phyloP scores from a whole-genome alignment of 2,113 vertebrate genomes.

The Recurvirostra avosetta region DNA sequence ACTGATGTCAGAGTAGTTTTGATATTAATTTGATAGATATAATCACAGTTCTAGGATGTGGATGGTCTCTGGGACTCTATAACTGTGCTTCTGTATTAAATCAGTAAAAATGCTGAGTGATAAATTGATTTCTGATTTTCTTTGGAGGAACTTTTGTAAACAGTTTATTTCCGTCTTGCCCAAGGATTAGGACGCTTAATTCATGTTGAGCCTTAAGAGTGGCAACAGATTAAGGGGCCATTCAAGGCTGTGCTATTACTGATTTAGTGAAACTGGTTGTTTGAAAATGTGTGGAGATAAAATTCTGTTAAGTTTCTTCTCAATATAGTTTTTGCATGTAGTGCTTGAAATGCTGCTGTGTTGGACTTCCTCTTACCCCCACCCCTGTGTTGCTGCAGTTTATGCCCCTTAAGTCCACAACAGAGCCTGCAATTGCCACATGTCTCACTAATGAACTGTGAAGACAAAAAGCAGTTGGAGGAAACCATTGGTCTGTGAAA shows the following conservation, averaged over 20 bases:
- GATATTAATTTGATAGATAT: background rate
- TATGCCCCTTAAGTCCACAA: background rate
- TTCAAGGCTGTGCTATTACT: background rate
- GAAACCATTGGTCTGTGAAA: background rate
- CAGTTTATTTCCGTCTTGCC: background rate
- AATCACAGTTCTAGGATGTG: background rate
- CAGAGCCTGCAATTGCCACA: background rate
- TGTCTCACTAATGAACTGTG: too few relatives aligned
- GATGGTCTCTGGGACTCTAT: background rate
- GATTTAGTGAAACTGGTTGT: background rate
- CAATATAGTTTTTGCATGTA: background rate
- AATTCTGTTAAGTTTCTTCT: background rate
- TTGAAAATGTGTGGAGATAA: background rate
- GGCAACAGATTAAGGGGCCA: background rate
- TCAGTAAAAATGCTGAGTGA: background rate
- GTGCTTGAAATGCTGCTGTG: background rate
- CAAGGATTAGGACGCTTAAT: background rate
- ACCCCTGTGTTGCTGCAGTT: fast-evolving
- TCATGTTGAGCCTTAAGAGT: background rate
- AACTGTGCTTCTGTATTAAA: background rate
- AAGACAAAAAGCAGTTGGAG: background rate
- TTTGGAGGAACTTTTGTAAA: background rate
- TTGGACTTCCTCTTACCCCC: background rate
- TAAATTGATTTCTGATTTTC: background rate
- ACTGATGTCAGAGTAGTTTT: background rate